Evolutionary conservation across 2,113 vertebrate genomes (phyloP), one percentile per base, ranked within the genome.

Genomic region (Pycnonotus jocosus): DNA sequence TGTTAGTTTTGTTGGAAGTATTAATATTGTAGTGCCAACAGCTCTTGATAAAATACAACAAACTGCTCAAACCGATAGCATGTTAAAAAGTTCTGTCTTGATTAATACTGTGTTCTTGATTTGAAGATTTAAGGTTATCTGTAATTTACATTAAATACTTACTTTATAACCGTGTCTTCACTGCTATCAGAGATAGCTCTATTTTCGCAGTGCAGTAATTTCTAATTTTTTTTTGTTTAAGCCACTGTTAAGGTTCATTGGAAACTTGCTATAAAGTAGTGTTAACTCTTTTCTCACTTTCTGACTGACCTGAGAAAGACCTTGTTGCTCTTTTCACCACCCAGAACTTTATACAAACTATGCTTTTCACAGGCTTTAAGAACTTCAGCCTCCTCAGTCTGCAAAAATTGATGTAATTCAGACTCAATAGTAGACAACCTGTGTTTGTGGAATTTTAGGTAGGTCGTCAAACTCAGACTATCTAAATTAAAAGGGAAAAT

Each of bases 181-280:
- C 57, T 82, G 35, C 51, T 93, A 90, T 85, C 48, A 92, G 44
- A 64, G 61, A 74, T n/a, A 83, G 62, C 37, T 97, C 81, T 87
- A 72, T 74, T 91, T 90, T 79, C 93, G 48, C n/a, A 90, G 61
- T 57, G 44, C 73, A 95, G 91, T 90, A 77, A 71, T 95, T 95
- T 64, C 85, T 86, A 93, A 91, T 95, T 94, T 90, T 92, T 33
- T 93, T 58, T 85, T 86, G 31, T 68, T 20, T 40, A 91, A 95
- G 42, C 30, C 80, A 89, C 76, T 66, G 73, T 84, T 94, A 93
- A 60, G 16, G 25, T 16, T 93, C 23, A 45, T 4, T 61, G 30
- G 25, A 91, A 89, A 95, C 81, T 76, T 88, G 1, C 88, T 93
- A 60, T 51, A 71, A 79, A 71, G 35, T 51, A 48, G 17, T 45